Conservation (phyloP, 1,140 invertebrate genomes). For the Andrena cerasifolii region DNA sequence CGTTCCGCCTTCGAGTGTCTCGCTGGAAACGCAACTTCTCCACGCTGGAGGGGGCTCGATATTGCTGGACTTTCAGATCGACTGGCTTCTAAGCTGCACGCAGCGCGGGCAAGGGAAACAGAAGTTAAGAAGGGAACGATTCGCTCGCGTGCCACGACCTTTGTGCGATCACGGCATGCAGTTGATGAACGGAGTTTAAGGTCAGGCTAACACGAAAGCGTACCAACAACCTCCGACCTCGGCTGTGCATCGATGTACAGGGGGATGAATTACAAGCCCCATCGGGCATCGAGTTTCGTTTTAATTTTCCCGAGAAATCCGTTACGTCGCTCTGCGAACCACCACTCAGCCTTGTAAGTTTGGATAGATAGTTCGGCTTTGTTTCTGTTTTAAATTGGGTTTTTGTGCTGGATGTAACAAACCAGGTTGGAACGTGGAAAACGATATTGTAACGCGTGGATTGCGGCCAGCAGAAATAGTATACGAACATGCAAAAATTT, state of each 20-base stretch:
- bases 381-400: neutral
- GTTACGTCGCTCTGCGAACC: neutral
- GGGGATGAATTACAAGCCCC: slow-evolving; percentile 3
- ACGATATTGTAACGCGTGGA: no score
- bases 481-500: no score
- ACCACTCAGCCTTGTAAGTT: no score
- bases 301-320: slow-evolving; percentile 6
- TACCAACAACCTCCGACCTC: neutral
- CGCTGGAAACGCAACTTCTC: neutral
- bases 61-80: slow-evolving; percentile 26
- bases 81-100: neutral
- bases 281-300: neutral
- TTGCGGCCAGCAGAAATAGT: no score
- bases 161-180: neutral
- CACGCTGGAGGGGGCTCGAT: slow-evolving; percentile 28
- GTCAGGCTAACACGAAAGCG: slow-evolving; percentile 34
- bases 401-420: neutral
- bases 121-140: neutral
- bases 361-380: neutral
- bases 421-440: neutral
- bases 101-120: neutral
- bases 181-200: slow-evolving; percentile 17
- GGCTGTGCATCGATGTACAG: neutral
- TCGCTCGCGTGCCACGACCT: slow-evolving; percentile 3
- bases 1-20: neutral